These are phyloP conservation scores for Panurus biarmicus DNA, from an alignment of 2,113 vertebrate genomes.

Conservation along the genomic window DNA sequence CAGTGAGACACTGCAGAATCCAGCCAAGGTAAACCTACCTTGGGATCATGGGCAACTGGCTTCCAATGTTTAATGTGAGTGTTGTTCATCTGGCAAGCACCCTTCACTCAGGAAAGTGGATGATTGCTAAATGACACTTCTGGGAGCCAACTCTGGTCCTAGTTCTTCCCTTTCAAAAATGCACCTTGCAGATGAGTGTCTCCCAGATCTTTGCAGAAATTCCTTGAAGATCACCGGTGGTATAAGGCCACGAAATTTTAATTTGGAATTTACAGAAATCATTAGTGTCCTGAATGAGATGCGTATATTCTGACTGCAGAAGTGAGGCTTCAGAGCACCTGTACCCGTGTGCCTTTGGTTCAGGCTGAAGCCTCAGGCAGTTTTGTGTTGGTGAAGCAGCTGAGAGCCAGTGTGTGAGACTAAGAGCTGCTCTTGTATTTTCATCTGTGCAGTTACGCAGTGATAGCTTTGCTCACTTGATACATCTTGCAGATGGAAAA, in stretches of 20 bases:
- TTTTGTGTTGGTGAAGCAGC: neutral
- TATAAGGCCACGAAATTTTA: neutral
- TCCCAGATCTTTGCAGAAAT: neutral
- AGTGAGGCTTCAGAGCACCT: neutral
- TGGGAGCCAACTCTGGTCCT: neutral
- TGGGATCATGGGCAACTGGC: neutral
- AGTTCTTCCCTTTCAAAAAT: neutral
- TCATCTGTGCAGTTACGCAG: neutral
- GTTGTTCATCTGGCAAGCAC: neutral
- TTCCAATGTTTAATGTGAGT: neutral
- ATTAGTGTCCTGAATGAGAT: neutral
- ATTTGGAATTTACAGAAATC: neutral
- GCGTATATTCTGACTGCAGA: rapidly evolving
- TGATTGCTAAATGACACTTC: neutral
- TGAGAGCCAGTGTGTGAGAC: neutral
- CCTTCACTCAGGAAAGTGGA: neutral
- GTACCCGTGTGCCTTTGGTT: neutral
- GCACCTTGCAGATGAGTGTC: neutral
- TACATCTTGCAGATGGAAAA: conserved; percentile 16
- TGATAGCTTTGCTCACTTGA: neutral
- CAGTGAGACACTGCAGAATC: neutral
- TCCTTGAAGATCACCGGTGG: neutral
- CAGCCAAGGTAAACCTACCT: neutral
- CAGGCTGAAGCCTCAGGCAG: neutral
- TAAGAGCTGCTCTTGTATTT: neutral